Evolutionary conservation across 2,797 vertebrate species (phyloP).

Genomic region (Anomalospiza imberbis): DNA sequence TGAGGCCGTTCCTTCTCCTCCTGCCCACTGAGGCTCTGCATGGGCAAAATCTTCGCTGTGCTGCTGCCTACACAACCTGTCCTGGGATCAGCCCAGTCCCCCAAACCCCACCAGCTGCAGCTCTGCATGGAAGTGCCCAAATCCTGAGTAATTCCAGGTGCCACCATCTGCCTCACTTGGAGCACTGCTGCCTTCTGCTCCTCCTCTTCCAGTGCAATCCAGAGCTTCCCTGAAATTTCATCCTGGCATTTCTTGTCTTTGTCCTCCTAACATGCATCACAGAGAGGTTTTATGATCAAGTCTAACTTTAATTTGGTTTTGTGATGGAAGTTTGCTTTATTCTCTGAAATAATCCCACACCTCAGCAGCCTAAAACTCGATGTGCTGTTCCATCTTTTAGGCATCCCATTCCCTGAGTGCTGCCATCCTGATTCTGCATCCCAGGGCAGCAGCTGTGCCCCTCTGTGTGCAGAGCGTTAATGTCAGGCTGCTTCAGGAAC

Average conservation of each 20-base stretch:
- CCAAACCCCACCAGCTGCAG: background rate
- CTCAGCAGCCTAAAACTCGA: background rate
- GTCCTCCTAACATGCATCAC: background rate
- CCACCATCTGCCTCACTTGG: background rate
- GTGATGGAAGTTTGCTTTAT: background rate
- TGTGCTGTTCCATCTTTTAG: background rate
- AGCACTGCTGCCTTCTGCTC: background rate
- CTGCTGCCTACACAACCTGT: background rate
- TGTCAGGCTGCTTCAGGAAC: background rate
- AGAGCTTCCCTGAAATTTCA: background rate
- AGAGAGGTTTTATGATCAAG: background rate
- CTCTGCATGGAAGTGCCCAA: background rate
- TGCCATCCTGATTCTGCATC: background rate
- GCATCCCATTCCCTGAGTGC: background rate
- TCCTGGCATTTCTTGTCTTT: background rate
- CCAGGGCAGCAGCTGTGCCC: background rate
- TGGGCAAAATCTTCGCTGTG: background rate
- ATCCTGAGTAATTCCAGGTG: background rate
- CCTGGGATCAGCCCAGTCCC: background rate
- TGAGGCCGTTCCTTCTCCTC: background rate
- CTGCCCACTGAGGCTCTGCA: background rate
- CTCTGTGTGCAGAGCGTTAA: background rate
- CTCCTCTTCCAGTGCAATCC: background rate
- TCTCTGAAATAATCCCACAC: background rate
- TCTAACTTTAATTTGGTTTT: background rate